Conservation (phyloP, 2,113 vertebrate genomes). For the Aythya baeri region DNA sequence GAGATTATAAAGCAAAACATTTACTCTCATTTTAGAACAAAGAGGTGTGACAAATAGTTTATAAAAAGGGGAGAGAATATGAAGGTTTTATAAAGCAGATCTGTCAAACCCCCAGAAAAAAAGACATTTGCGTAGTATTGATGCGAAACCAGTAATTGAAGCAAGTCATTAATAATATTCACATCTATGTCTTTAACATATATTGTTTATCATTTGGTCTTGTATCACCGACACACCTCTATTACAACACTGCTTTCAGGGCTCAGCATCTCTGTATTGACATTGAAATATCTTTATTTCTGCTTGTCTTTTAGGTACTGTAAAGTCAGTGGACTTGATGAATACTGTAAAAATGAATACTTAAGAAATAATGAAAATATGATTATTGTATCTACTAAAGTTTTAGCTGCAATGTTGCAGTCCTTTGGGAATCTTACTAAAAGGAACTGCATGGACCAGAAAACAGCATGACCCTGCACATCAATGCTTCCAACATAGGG, state of each 20-base stretch:
- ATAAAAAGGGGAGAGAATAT: neutral
- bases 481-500: neutral
- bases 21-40: constrained; percentile 50
- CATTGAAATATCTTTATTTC: neutral
- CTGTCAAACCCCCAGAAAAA: constrained; percentile 19
- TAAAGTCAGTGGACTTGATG: neutral
- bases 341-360: neutral
- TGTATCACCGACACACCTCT: neutral
- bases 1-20: constrained; percentile 72
- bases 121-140: constrained; percentile 35
- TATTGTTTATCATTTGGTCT: constrained; percentile 17
- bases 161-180: constrained; percentile 42
- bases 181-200: neutral
- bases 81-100: neutral
- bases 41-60: neutral
- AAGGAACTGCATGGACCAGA: neutral
- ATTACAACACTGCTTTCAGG: neutral
- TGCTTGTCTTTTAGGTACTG: neutral
- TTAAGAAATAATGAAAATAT: neutral
- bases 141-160: constrained; percentile 38
- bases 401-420: neutral
- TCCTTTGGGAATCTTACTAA: neutral
- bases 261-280: neutral
- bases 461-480: neutral
- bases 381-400: neutral